These are phyloP conservation scores for Coregonus suidteri DNA, from an alignment of 2,797 vertebrate species.

Conservation along the genomic window DNA sequence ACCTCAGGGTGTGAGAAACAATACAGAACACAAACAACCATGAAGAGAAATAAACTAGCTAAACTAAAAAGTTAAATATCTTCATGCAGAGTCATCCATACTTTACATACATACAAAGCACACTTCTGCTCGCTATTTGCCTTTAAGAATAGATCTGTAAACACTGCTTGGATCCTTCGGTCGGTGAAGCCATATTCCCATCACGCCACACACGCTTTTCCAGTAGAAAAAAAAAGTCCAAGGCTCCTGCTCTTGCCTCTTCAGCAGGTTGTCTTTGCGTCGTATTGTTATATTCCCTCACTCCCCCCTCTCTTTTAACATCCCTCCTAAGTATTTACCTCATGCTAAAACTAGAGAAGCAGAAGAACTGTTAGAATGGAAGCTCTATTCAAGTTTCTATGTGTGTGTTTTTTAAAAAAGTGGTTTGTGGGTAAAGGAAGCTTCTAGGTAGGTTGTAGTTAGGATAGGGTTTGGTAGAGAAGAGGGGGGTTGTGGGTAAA, in stretches of 20 bases:
- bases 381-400: slow-evolving; percentile 57
- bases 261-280: slow-evolving; percentile 37
- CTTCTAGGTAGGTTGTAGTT: slow-evolving; percentile 7
- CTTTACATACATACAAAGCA: slow-evolving; percentile 79
- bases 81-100: slow-evolving; percentile 68
- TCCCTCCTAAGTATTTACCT: slow-evolving; percentile 28
- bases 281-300: slow-evolving; percentile 13
- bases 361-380: slow-evolving; percentile 62
- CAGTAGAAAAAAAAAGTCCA: slow-evolving; percentile 37
- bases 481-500: slow-evolving; percentile 28
- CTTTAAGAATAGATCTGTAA: slow-evolving; percentile 72
- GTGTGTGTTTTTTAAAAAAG: slow-evolving; percentile 33
- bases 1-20: slow-evolving; percentile 52
- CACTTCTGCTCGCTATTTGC: slow-evolving; percentile 54
- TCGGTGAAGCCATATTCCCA: slow-evolving; percentile 31
- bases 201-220: background rate
- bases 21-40: slow-evolving; percentile 19
- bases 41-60: slow-evolving; percentile 47
- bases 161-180: slow-evolving; percentile 72
- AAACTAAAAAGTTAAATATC: slow-evolving; percentile 54
- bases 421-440: background rate
- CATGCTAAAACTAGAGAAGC: slow-evolving; percentile 48
- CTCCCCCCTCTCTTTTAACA: slow-evolving; percentile 12
- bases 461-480: slow-evolving; percentile 18
- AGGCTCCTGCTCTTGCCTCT: slow-evolving; percentile 44